Conservation (phyloP, 2,113 vertebrate species). For the Stictonetta naevosa region DNA sequence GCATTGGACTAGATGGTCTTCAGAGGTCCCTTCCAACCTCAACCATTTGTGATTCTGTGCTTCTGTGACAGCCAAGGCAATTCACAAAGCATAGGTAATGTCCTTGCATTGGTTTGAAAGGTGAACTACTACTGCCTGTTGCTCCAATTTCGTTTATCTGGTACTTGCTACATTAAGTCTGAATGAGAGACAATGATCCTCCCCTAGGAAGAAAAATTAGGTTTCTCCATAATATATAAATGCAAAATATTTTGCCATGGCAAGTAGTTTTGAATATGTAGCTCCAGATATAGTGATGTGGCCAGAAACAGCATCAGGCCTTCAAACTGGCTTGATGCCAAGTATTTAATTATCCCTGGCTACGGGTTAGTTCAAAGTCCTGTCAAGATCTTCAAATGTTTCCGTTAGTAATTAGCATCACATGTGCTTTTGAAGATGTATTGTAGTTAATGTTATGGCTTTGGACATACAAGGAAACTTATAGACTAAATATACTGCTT, state of each 20-base stretch:
- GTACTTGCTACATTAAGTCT: not conserved
- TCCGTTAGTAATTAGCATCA: not conserved
- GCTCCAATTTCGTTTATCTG: not conserved
- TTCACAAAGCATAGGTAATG: not conserved
- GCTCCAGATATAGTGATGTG: rapidly evolving
- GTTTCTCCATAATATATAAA: not conserved
- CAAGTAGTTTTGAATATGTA: not conserved
- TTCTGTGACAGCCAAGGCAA: not conserved
- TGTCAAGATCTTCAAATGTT: not conserved
- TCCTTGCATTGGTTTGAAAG: not conserved
- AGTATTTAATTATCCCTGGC: not conserved
- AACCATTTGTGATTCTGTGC: too few relatives aligned
- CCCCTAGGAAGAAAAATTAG: not conserved
- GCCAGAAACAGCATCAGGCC: not conserved
- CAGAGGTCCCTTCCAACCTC: too few relatives aligned
- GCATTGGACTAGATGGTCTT: too few relatives aligned
- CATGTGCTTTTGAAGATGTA: not conserved
- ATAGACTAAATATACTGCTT: not conserved
- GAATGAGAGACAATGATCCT: not conserved
- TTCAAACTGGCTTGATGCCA: not conserved
- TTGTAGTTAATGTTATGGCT: not conserved
- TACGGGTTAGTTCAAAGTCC: not conserved
- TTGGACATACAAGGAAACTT: not conserved
- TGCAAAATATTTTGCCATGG: not conserved
- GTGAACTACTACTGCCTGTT: not conserved